Base-by-base conservation (phyloP, 2,888 invertebrate species). In the Apamea crenata region DNA sequence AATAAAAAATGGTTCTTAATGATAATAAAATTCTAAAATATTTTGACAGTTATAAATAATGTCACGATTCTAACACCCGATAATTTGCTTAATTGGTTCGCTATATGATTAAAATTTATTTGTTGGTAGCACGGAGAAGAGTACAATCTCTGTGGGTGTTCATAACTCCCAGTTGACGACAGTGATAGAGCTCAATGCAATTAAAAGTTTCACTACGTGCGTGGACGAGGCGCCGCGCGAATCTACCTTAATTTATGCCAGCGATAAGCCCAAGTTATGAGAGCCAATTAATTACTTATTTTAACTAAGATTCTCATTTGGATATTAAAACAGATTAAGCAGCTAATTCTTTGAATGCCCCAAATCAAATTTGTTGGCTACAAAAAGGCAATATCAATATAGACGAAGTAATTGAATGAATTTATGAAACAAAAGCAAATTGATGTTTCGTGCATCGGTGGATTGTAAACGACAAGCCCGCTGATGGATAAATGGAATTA, bases 131-230 rank as follows among this genome's bases (percentile, higher is more conserved):
- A 77, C 72, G 84, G 88, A 89, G 90, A 91, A 92, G 91, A 92
- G 91, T 87, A 90, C 87, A 91, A 92, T 93, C 92, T 93, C 91
- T 89, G 90, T 91, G 92, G 93, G 93, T 94, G 94, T 94, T 96
- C 94, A 93, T 93, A 95, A 94, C 95, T 94, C 94, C 90, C 91
- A 91, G 96, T 94, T 95, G 96, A 94, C 95, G 95, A 94, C 96
- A 94, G 94, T 96, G 96, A 96, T 96, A 95, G 95, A 95, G 94
- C 95, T 95, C 93, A 94, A 96, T 96, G 96, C 97, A 97, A 97
- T 97, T 97, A 97, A 97, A 97, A 97, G 96, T 97, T 97, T 95
- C 93, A 94, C 96, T 95, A 94, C 96, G 96, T 97, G 96, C 96
- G 96, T 96, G 96, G 96, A 94, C 95, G 95, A 93, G 94, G 93